Evolutionary conservation across 2,888 invertebrate species (phyloP).

Genomic region (Cephus runcator): DNA sequence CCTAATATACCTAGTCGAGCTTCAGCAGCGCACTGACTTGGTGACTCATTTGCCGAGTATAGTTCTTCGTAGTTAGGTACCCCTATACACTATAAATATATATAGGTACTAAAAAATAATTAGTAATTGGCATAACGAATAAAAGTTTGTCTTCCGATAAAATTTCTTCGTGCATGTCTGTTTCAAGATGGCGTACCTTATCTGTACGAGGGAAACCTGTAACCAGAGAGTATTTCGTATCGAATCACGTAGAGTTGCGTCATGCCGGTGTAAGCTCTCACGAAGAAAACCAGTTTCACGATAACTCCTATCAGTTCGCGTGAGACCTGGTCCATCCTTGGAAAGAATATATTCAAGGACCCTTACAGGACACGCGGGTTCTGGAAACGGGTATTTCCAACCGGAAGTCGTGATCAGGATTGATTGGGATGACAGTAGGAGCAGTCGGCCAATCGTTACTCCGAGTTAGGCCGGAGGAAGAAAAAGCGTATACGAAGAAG

Average conservation of each 20-base stretch:
- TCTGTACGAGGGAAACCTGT: not conserved
- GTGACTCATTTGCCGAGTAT: slow-evolving; percentile 58
- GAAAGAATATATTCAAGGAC: not conserved
- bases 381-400: not conserved
- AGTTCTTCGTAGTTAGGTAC: slow-evolving; percentile 11
- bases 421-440: not conserved
- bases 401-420: not conserved
- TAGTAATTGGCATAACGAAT: not conserved
- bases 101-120: not conserved
- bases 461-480: not conserved
- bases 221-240: not conserved
- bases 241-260: not conserved
- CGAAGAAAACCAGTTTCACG: not conserved
- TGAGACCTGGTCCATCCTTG: not conserved
- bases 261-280: not conserved
- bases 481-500: not conserved
- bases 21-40: slow-evolving; percentile 29
- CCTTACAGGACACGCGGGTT: not conserved
- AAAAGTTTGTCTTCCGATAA: not conserved
- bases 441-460: not conserved
- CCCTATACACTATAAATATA: not conserved
- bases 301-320: not conserved
- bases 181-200: not conserved
- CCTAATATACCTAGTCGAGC: slow-evolving; percentile 9
- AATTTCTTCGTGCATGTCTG: not conserved